Percentiles rank a stretch among this genome's conserved stretches.
phyloP scores from a whole-genome alignment of 2,113 vertebrate genomes.

The Eidolon helvum region DNA sequence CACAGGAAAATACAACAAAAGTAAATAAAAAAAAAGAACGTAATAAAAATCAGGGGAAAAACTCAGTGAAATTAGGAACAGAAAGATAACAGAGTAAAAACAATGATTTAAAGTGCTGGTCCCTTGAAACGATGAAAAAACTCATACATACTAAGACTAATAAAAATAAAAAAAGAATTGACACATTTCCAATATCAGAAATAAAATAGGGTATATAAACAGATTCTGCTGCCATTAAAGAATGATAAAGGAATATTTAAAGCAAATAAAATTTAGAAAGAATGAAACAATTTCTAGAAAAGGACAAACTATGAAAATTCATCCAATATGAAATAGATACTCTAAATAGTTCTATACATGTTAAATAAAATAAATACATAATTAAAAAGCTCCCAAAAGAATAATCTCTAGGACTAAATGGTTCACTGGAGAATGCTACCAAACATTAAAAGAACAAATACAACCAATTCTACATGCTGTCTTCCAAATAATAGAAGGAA shows the following conservation, averaged over 20 bases:
- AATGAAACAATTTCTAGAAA: background rate
- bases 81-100: background rate
- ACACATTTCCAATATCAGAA: background rate
- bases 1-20: background rate
- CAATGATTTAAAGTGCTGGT: background rate
- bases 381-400: conserved; percentile 5
- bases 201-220: background rate
- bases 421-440: background rate
- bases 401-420: background rate
- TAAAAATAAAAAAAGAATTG: background rate
- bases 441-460: background rate
- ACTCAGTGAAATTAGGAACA: background rate
- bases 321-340: conserved; percentile 34
- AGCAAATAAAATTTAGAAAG: background rate
- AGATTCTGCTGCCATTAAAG: background rate
- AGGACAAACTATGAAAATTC: conserved; percentile 3
- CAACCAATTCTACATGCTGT: background rate
- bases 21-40: background rate
- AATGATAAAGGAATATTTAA: background rate
- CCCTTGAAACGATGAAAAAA: conserved; percentile 3
- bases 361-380: conserved; percentile 67
- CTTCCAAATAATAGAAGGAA: background rate
- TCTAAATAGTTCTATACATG: conserved; percentile 21
- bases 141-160: background rate
- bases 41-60: background rate